A percentile compares a stretch with the other conserved stretches of the same genome.
phyloP scores from a whole-genome alignment of 2,113 vertebrate genomes.

The Thamnaconus septentrionalis region DNA sequence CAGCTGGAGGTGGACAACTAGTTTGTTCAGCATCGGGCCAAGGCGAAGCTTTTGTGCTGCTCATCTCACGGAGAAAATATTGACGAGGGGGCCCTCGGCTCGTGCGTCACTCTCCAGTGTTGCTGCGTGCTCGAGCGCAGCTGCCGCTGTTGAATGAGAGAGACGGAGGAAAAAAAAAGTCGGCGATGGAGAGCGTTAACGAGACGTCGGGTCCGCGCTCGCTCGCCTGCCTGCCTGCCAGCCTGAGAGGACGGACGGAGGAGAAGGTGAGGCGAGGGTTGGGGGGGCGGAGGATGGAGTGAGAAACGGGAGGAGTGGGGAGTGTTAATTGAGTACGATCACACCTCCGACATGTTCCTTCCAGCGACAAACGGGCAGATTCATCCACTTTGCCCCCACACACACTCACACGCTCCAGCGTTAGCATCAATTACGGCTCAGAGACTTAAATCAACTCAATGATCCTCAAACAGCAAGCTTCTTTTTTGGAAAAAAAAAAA shows the following conservation, averaged over 20 bases:
- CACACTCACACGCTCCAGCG: neutral
- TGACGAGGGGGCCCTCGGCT: slow-evolving; percentile 39
- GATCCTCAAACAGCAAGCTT: no score
- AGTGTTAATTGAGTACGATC: slow-evolving; percentile 64
- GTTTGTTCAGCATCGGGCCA: slow-evolving; percentile 35
- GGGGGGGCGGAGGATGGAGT: neutral
- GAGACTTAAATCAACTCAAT: no score
- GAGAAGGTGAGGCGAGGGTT: neutral
- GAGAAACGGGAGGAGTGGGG: slow-evolving; percentile 38
- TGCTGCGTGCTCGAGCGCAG: slow-evolving; percentile 15
- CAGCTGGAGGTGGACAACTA: slow-evolving; percentile 10
- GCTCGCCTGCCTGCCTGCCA: slow-evolving; percentile 27
- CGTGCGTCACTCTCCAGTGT: slow-evolving; percentile 30
- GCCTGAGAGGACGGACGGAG: neutral
- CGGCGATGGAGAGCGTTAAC: slow-evolving; percentile 44
- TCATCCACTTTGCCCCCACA: slow-evolving; percentile 13
- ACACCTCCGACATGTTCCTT: slow-evolving; percentile 38
- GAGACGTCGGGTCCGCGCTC: slow-evolving; percentile 37
- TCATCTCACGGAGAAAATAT: slow-evolving; percentile 45
- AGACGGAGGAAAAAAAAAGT: slow-evolving; percentile 13
- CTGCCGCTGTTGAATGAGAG: slow-evolving; percentile 16
- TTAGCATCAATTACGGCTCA: neutral
- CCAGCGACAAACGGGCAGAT: no score
- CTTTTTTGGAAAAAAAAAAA: no score
- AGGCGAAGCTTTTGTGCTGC: slow-evolving; percentile 29